phyloP scores from a whole-genome alignment of 2,113 vertebrate species.

The Lagopus leucura region DNA sequence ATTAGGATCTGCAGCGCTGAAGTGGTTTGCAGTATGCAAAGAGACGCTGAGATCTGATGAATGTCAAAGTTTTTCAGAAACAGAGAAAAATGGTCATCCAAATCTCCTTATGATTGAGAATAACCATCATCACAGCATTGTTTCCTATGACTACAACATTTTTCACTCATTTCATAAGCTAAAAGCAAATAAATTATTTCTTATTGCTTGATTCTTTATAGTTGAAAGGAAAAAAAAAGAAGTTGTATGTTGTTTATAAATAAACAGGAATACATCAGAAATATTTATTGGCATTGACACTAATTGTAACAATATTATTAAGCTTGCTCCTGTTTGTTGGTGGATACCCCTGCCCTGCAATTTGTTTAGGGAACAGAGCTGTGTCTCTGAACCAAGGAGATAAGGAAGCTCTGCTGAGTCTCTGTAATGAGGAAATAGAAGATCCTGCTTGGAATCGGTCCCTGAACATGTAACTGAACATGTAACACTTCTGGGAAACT shows the following conservation, averaged over 20 bases:
- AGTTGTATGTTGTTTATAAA: conserved; percentile 28
- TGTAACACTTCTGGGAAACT: no score
- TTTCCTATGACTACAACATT: neutral
- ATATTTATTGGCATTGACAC: neutral
- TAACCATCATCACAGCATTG: neutral
- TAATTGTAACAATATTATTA: no score
- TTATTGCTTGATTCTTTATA: neutral
- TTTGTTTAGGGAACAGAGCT: no score
- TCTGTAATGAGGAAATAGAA: no score
- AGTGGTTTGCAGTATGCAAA: neutral
- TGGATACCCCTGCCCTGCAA: no score
- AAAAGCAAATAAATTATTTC: conserved; percentile 22
- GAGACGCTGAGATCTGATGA: neutral
- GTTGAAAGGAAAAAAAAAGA: neutral
- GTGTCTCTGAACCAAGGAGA: no score
- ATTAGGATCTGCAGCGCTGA: neutral
- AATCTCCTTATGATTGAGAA: neutral
- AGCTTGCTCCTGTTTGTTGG: no score
- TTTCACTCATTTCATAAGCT: neutral
- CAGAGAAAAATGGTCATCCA: fast-evolving
- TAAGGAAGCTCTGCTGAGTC: no score
- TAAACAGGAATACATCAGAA: conserved; percentile 12
- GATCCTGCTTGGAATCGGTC: no score
- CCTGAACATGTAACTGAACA: no score
- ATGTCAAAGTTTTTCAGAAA: neutral